Percentiles rank a stretch among this genome's conserved stretches.
These are phyloP conservation scores for Linyphia triangularis DNA, from an alignment of 2,888 invertebrate genomes.

Conservation along the genomic window DNA sequence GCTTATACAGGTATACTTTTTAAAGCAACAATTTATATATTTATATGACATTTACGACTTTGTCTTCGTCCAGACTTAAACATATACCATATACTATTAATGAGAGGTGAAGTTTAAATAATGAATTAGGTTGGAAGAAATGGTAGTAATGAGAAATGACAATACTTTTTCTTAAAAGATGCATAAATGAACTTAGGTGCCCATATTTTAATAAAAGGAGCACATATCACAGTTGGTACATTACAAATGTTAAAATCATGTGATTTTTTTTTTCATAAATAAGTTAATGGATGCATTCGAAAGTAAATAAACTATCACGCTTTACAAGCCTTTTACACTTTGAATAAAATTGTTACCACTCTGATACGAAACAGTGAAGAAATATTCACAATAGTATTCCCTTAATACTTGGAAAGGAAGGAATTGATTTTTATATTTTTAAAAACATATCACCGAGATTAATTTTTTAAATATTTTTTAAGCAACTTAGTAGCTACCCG, in stretches of 20 bases:
- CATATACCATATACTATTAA: conserved; percentile 11
- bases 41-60: conserved; percentile 40
- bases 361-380: no score
- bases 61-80: conserved; percentile 8
- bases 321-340: neutral
- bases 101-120: conserved; percentile 8
- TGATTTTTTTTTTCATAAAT: conserved; percentile 11
- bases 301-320: neutral
- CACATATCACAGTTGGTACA: conserved; percentile 72
- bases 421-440: no score
- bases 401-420: no score
- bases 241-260: conserved; percentile 51
- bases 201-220: conserved; percentile 41
- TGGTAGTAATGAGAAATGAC: conserved; percentile 33
- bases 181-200: conserved; percentile 44
- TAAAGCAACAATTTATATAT: conserved; percentile 14
- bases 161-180: conserved; percentile 24
- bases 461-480: no score
- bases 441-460: no score
- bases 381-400: no score
- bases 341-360: conserved; percentile 36
- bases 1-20: neutral
- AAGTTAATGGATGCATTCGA: conserved; percentile 40
- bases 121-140: conserved; percentile 36
- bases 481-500: no score